A percentile compares a stretch with the other conserved stretches of the same genome.
Conservation (phyloP, 2,797 vertebrate species). For the Manis javanica region DNA sequence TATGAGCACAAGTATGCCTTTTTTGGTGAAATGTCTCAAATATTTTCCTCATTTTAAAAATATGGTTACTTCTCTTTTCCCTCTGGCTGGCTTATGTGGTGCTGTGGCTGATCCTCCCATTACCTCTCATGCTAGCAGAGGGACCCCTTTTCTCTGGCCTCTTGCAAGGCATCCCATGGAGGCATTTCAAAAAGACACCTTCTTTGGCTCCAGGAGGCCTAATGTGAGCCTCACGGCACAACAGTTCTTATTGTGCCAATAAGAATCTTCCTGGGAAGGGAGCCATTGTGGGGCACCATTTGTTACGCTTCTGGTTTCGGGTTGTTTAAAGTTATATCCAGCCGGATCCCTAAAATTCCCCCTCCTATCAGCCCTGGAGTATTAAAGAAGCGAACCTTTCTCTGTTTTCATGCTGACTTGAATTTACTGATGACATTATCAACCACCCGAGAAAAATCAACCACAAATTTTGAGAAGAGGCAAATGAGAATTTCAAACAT, state of each 20-base stretch:
- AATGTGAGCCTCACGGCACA: too few relatives aligned
- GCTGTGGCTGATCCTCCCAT: not conserved
- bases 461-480: not conserved
- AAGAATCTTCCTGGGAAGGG: not conserved
- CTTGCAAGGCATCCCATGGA: accelerated
- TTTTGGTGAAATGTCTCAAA: not conserved
- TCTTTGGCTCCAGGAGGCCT: not conserved
- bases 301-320: not conserved
- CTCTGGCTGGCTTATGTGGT: not conserved
- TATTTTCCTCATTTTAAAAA: not conserved
- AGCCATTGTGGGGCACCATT: accelerated
- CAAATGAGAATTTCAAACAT: not conserved
- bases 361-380: not conserved
- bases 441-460: not conserved
- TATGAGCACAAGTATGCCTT: not conserved
- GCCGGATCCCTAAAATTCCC: not conserved
- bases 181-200: not conserved
- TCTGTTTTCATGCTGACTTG: not conserved
- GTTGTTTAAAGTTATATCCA: not conserved
- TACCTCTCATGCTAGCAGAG: not conserved
- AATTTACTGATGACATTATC: not conserved
- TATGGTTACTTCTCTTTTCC: not conserved
- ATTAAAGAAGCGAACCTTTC: not conserved
- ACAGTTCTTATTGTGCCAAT: accelerated
- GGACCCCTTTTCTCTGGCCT: not conserved